Evolutionary conservation across 1,140 invertebrate genomes (phyloP).

Genomic region (Magallana angulata): DNA sequence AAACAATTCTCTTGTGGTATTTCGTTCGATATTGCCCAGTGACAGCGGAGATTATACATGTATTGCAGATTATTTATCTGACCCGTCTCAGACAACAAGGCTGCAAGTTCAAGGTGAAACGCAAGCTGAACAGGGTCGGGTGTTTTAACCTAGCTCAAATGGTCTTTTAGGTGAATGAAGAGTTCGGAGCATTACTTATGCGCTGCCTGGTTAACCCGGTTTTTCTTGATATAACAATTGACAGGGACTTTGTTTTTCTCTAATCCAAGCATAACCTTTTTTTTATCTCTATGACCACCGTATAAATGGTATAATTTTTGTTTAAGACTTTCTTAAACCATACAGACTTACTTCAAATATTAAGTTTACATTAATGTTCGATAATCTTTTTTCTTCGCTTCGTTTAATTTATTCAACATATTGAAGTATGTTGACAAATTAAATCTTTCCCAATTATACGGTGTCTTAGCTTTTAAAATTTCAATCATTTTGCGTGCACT

Average conservation of each 20-base stretch:
- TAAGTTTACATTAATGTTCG: no score
- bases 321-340: no score
- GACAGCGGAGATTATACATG: conserved; percentile 14
- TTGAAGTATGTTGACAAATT: no score
- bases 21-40: background rate
- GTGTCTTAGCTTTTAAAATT: background rate
- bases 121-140: background rate
- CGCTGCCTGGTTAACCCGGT: background rate
- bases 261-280: background rate
- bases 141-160: conserved; percentile 17
- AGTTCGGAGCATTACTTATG: background rate
- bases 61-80: background rate
- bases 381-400: no score
- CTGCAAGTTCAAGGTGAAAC: conserved; percentile 6
- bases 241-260: background rate
- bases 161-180: conserved; percentile 4
- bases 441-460: background rate
- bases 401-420: no score
- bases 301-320: background rate
- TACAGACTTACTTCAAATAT: no score
- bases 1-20: conserved; percentile 21
- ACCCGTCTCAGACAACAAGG: background rate
- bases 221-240: background rate
- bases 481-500: background rate
- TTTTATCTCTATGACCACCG: background rate